Percentiles rank a stretch among this genome's conserved stretches.
Conservation (phyloP, 2,113 vertebrate genomes). For the Gobio gobio region DNA sequence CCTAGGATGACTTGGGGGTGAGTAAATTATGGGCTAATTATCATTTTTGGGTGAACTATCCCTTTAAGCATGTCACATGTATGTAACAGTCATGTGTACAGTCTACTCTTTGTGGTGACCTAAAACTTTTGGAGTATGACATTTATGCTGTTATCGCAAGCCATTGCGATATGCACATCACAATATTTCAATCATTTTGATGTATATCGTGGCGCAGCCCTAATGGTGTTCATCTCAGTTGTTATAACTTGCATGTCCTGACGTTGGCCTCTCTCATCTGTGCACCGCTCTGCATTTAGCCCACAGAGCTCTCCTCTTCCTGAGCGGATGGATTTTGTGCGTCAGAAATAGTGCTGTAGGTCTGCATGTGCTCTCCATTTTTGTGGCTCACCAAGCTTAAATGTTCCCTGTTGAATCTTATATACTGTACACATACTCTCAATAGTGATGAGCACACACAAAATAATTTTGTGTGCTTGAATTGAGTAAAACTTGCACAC, state of each 20-base stretch:
- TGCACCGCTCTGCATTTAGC: constrained; percentile 25
- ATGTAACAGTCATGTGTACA: too few relatives aligned
- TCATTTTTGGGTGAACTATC: too few relatives aligned
- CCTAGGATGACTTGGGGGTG: too few relatives aligned
- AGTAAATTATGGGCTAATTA: too few relatives aligned
- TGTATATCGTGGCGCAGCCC: not conserved
- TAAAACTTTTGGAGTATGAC: too few relatives aligned
- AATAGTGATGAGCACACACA: not conserved
- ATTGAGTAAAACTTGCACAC: not conserved
- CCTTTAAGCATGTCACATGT: too few relatives aligned
- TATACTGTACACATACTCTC: not conserved
- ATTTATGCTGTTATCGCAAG: too few relatives aligned
- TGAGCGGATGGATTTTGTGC: not conserved
- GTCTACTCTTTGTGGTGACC: too few relatives aligned
- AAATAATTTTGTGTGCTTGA: not conserved
- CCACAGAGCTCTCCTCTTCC: constrained; percentile 2
- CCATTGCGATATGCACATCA: too few relatives aligned
- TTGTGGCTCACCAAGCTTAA: not conserved
- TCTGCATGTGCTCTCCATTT: not conserved
- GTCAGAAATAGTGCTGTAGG: constrained; percentile 22
- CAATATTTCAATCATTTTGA: too few relatives aligned
- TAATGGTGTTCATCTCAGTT: not conserved
- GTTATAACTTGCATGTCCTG: constrained; percentile 21
- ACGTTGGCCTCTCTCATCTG: constrained; percentile 9
- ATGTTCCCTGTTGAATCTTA: not conserved